A percentile compares a stretch with the other conserved stretches of the same genome.
phyloP scores from a whole-genome alignment of 2,113 vertebrate genomes.

The Baryphthengus martii region DNA sequence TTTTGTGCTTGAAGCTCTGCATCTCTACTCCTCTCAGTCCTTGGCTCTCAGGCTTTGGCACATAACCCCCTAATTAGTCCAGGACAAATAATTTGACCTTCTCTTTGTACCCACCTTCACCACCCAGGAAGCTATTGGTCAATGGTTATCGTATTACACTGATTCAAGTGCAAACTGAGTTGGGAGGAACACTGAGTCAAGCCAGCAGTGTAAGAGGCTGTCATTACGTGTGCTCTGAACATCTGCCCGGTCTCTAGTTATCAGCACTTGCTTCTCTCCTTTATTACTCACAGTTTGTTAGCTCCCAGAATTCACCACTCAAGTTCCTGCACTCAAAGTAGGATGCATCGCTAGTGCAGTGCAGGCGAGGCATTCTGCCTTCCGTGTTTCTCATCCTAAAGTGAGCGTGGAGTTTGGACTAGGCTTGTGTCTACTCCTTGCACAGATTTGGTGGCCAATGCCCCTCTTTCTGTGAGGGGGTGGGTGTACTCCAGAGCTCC shows the following conservation, averaged over 20 bases:
- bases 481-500: background rate
- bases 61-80: background rate
- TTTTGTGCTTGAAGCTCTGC: background rate
- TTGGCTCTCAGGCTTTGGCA: background rate
- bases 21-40: background rate
- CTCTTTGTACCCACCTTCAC: background rate
- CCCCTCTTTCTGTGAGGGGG: background rate
- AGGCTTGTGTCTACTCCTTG: background rate
- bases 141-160: background rate
- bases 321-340: background rate
- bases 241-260: background rate
- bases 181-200: background rate
- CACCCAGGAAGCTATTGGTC: background rate
- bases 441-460: background rate
- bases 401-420: accelerated
- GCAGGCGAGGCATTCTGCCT: background rate
- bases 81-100: background rate
- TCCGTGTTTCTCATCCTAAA: background rate
- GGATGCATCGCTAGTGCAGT: background rate
- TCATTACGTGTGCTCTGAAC: background rate
- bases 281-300: background rate
- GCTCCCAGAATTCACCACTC: background rate
- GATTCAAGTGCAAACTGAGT: background rate
- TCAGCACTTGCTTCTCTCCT: background rate
- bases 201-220: background rate